A percentile compares a stretch with the other conserved stretches of the same genome.
Evolutionary conservation across 2,797 vertebrate genomes (phyloP).

Genomic region (Anabacerthia variegaticeps): DNA sequence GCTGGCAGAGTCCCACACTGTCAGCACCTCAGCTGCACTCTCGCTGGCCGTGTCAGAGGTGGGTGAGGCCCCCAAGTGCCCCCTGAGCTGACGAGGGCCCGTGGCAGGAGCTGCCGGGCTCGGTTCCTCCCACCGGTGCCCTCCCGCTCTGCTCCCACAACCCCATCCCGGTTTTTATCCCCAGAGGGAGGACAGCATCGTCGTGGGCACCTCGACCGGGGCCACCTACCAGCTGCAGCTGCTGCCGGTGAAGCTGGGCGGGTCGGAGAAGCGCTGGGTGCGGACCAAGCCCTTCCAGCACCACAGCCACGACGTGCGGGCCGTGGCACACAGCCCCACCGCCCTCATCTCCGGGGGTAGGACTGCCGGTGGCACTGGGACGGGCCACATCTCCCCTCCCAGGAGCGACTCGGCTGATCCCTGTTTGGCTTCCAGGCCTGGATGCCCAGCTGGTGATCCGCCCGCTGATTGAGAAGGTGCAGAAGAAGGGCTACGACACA

Average conservation of each 20-base stretch:
- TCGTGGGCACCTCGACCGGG: slow-evolving; percentile 90
- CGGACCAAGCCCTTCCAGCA: slow-evolving; percentile 89
- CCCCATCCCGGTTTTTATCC: background rate
- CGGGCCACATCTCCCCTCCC: fast-evolving
- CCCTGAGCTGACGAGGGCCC: fast-evolving
- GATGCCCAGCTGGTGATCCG: slow-evolving; percentile 91
- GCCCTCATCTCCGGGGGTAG: slow-evolving; percentile 91
- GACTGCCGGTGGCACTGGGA: fast-evolving
- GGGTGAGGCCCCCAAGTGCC: fast-evolving
- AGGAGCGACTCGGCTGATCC: fast-evolving
- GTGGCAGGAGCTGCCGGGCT: background rate
- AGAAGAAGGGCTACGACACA: slow-evolving; percentile 82
- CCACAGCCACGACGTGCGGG: slow-evolving; percentile 90
- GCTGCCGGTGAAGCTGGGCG: slow-evolving; percentile 74
- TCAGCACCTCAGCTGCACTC: slow-evolving; percentile 85
- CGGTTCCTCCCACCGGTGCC: fast-evolving
- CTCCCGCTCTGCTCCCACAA: fast-evolving
- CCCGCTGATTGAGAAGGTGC: slow-evolving; percentile 89
- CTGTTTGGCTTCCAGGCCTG: slow-evolving; percentile 78
- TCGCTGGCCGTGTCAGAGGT: slow-evolving; percentile 82
- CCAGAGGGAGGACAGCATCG: slow-evolving; percentile 88
- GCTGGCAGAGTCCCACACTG: slow-evolving; percentile 78
- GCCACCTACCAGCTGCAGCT: slow-evolving; percentile 90
- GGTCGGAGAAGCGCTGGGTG: slow-evolving; percentile 85
- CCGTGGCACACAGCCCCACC: slow-evolving; percentile 82